Base-by-base conservation (phyloP, 2,113 vertebrate genomes). In the Geothlypis trichas region DNA sequence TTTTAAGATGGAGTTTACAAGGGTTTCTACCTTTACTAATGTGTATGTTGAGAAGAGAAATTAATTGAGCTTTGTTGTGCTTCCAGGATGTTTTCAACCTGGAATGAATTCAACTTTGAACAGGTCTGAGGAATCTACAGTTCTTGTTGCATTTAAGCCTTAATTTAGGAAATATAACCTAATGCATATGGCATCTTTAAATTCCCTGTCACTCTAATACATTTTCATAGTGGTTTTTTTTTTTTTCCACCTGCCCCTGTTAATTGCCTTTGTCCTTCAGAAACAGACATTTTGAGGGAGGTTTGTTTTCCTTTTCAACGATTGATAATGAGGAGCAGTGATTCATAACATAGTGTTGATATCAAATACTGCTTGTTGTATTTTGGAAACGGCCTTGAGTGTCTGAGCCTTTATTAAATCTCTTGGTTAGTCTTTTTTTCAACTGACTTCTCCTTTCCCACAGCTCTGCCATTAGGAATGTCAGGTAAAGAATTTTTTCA, bases 261-360 rank as follows among this genome's bases (percentile, higher is more conserved):
- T 93, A 95, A 96, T 94, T 94, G 93, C 58, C 87, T 97, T 96
- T 96, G 94, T 96, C 74, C 78, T 91, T 88, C 0, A 0, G 58
- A 87, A 94, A 54, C 41, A 91, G 73, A 54, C n/a, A 7, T 84
- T 93, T 82, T 89, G 33, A 68, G 51, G 54, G 61, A 77, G 52
- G 39, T 81, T 82, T 89, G 39, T 82, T 91, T 80, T 72, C 57
- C 61, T 72, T 95, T 95, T 91, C 47, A 80, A 31, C 46, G 42
- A 58, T 27, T 78, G 77, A 54, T 91, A 85, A 85, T 52, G 57
- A 79, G 17, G 35, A 77, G n/a, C 52, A 84, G 59, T 8, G 6
- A 35, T 74, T 90, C 47, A 44, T 84, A 62, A 41, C 12, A 1
- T 41, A 51, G 7, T 27, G 28, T 57, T 71, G 39, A 15, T 84